phyloP scores from a whole-genome alignment of 1,140 invertebrate species.

The Nephila pilipes region DNA sequence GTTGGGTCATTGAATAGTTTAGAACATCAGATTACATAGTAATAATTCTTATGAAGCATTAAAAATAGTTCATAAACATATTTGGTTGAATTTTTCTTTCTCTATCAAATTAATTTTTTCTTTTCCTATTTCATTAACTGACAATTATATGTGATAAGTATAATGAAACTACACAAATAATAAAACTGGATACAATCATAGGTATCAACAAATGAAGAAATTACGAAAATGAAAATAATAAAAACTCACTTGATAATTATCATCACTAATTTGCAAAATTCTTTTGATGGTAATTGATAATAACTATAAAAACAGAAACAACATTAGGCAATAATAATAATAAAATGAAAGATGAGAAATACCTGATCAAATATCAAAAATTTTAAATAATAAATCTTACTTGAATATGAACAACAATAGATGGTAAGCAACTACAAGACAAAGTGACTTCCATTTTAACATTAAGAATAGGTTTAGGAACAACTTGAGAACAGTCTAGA shows the following conservation, averaged over 20 bases:
- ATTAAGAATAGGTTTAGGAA: conserved; percentile 1
- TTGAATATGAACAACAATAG: neutral
- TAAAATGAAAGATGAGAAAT: neutral
- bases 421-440: neutral
- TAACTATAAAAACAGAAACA: neutral
- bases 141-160: too few relatives aligned
- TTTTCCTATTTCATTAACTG: too few relatives aligned
- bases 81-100: too few relatives aligned
- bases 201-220: too few relatives aligned
- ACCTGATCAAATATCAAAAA: neutral
- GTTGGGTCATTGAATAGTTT: too few relatives aligned
- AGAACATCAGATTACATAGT: too few relatives aligned
- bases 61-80: too few relatives aligned
- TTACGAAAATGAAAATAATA: too few relatives aligned
- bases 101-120: too few relatives aligned
- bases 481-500: neutral
- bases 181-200: too few relatives aligned
- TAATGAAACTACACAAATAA: too few relatives aligned
- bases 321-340: neutral
- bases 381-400: neutral
- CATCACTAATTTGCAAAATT: neutral
- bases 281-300: neutral
- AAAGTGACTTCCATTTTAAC: neutral
- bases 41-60: too few relatives aligned
- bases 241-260: neutral